Evolutionary conservation across 2,113 vertebrate genomes (phyloP).

Genomic region (Cathartes aura): DNA sequence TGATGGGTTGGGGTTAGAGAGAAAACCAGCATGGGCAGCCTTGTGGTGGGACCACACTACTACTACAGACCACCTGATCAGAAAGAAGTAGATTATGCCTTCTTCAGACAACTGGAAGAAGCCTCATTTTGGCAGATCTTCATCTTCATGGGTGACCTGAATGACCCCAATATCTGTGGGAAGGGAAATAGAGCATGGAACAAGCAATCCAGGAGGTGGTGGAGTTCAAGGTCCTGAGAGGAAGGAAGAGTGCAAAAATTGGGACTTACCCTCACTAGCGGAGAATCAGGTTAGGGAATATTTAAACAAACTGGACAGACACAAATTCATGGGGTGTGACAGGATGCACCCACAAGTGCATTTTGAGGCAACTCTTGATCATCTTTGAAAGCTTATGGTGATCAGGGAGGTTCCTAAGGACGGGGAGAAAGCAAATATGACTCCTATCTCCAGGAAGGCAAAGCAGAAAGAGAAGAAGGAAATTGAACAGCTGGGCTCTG

Average conservation of each 20-base stretch:
- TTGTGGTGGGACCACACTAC: not conserved
- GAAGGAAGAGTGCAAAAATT: not conserved
- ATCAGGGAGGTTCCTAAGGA: not conserved
- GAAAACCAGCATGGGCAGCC: not conserved
- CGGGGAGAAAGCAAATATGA: not conserved
- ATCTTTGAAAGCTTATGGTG: not conserved
- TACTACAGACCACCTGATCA: not conserved
- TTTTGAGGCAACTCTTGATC: not conserved
- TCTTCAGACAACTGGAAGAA: not conserved
- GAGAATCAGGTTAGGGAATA: not conserved
- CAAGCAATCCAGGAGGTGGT: rapidly evolving
- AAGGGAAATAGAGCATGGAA: not conserved
- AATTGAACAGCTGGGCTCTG: not conserved
- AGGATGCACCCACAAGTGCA: not conserved
- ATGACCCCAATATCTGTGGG: rapidly evolving
- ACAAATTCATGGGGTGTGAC: not conserved
- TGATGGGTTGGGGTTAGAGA: rapidly evolving
- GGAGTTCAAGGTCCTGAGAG: not conserved
- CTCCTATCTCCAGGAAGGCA: rapidly evolving
- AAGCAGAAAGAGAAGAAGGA: not conserved
- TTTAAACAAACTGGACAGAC: not conserved
- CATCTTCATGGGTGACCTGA: not conserved
- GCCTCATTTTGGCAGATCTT: not conserved
- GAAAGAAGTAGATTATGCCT: not conserved
- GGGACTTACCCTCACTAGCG: not conserved